Evolutionary conservation across 2,888 invertebrate genomes (phyloP).

Genomic region (Cantharis rustica): DNA sequence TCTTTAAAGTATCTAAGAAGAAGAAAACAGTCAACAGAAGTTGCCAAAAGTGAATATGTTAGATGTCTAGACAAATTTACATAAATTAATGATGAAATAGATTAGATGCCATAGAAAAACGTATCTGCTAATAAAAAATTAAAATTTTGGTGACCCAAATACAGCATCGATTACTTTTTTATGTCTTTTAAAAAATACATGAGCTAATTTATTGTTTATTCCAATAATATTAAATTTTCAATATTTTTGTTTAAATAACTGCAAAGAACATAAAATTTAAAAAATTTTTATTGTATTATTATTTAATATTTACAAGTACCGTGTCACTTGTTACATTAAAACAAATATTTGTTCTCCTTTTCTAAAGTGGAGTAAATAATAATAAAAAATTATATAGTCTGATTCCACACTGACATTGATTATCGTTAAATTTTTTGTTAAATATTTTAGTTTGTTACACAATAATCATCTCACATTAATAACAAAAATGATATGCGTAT

Average conservation of each 20-base stretch:
- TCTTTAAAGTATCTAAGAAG: no score
- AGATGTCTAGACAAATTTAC: no score
- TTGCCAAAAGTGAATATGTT: no score
- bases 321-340: neutral
- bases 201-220: neutral
- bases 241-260: neutral
- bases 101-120: neutral
- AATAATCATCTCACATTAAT: neutral
- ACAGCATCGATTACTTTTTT: neutral
- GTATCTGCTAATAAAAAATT: neutral
- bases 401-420: neutral
- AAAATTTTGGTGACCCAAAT: neutral
- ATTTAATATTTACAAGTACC: neutral
- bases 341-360: neutral
- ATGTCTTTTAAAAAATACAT: neutral
- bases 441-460: neutral
- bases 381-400: neutral
- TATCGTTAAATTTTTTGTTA: neutral
- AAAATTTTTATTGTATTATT: neutral
- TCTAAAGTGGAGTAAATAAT: neutral
- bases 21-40: no score
- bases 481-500: neutral
- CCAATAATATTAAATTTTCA: neutral
- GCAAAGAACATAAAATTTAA: neutral
- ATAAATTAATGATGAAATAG: neutral